Evolutionary conservation across 2,113 vertebrate genomes (phyloP), one percentile per base, ranked within the genome.

Genomic region (Colius striatus): DNA sequence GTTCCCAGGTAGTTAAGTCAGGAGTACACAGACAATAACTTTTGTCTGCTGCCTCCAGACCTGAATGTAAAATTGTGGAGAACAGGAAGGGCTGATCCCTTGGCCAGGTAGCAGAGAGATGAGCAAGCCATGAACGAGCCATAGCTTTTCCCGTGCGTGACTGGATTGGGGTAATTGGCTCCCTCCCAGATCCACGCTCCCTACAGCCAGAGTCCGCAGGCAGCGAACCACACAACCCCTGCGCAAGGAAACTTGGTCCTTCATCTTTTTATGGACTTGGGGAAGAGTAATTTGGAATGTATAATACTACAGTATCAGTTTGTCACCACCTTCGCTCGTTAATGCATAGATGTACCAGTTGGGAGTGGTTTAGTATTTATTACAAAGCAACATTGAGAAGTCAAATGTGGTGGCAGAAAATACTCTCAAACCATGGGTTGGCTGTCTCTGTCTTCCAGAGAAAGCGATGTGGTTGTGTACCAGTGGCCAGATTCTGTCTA

Each of bases 61-160:
- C 62, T 83, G 58, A 16, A 30, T 50, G 16, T 84, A 8, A 82
- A 13, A 9, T 1, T 85, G 82, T 21, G 55, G 34, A 62, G 34
- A 41, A 58, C 5, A 4, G 73, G 53, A 74, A 88, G 36, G 60
- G 65, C 51, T 20, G 15, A 51, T 61, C 72, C 72, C 29, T n/a
- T 74, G 45, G 34, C 29, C 65, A 57, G 38, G 47, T 15, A 74
- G 79, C 90, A 80, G 67, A 80, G 85, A 95, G 90, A 61, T 92
- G 86, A 90, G 32, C 51, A 80, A 95, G 95, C 93, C 86, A 65
- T 68, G 86, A 90, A 34, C 50, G 83, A 95, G 95, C 93, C 86
- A 68, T 68, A 72, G 60, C 27, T 63, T 68, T 92, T 70, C 38
- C 48, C 32, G 14, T 34, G 50, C 26, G 50, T 77, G 45, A 67